A percentile compares a stretch with the other conserved stretches of the same genome.
phyloP scores from a whole-genome alignment of 2,888 invertebrate species.

The Drosophila putrida region DNA sequence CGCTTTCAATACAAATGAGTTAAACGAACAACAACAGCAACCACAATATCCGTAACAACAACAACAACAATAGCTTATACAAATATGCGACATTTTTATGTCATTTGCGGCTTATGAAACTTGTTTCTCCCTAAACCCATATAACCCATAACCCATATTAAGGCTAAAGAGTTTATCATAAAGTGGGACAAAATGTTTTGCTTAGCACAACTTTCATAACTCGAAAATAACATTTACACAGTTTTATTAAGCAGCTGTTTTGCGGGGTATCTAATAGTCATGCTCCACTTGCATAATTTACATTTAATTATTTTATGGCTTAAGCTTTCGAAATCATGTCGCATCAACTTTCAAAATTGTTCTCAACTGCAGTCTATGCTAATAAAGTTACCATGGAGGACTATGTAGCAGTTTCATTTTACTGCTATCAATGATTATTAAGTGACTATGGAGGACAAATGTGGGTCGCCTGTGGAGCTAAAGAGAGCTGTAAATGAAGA shows the following conservation, averaged over 20 bases:
- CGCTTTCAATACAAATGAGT: slow-evolving; percentile 65
- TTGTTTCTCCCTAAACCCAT: slow-evolving; percentile 15
- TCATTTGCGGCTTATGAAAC: slow-evolving; percentile 41
- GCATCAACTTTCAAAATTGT: neutral
- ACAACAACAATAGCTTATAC: slow-evolving; percentile 29
- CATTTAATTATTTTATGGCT: neutral
- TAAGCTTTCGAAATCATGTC: neutral
- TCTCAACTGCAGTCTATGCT: neutral
- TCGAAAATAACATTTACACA: neutral
- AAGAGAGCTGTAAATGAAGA: neutral
- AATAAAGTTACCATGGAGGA: slow-evolving; percentile 4
- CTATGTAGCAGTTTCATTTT: neutral
- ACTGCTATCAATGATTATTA: neutral
- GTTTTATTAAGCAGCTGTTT: neutral
- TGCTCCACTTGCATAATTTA: neutral
- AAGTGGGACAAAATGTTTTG: slow-evolving; percentile 5
- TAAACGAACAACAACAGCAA: slow-evolving; percentile 33
- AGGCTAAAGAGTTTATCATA: slow-evolving; percentile 13
- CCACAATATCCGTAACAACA: neutral
- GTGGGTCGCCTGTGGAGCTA: neutral
- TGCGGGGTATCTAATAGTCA: neutral
- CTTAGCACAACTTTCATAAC: neutral
- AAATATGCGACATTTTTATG: slow-evolving; percentile 49
- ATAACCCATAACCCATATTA: slow-evolving; percentile 1
- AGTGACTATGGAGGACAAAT: neutral